A percentile compares a stretch with the other conserved stretches of the same genome.
These are phyloP conservation scores for Cathartes aura DNA, from an alignment of 2,113 vertebrate genomes.

Conservation along the genomic window DNA sequence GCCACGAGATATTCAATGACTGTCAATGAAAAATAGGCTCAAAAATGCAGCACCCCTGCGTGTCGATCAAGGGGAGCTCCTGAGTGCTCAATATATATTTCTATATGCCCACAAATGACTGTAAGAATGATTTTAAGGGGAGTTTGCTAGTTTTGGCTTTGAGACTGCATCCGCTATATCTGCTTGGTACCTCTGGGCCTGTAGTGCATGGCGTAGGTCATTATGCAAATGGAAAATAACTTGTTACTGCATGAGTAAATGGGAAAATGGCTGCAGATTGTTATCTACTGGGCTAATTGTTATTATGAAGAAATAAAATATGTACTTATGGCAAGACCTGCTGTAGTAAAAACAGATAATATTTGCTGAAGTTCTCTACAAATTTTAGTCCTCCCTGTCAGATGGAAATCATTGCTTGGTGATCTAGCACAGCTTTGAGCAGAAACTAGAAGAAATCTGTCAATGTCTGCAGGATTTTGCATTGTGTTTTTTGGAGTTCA, in stretches of 20 bases:
- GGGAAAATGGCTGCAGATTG: not conserved
- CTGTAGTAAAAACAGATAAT: not conserved
- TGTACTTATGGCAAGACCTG: not conserved
- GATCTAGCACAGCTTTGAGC: not conserved
- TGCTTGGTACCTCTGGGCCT: fast-evolving
- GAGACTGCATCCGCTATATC: not conserved
- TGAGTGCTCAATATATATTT: not conserved
- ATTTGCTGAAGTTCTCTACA: not conserved
- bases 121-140: not conserved
- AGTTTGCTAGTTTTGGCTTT: not conserved
- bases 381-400: not conserved
- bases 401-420: not conserved
- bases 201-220: fast-evolving
- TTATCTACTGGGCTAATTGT: not conserved
- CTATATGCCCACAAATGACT: not conserved
- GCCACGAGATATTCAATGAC: not conserved
- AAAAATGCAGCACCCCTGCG: not conserved
- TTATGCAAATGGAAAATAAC: not conserved
- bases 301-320: not conserved
- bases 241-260: not conserved
- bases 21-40: not conserved
- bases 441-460: not conserved
- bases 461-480: not conserved
- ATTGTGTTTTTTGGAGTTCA: not conserved
- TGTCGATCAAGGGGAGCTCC: not conserved